These are phyloP conservation scores for Gephyroberyx darwinii DNA, from an alignment of 2,797 vertebrate genomes.

Conservation along the genomic window DNA sequence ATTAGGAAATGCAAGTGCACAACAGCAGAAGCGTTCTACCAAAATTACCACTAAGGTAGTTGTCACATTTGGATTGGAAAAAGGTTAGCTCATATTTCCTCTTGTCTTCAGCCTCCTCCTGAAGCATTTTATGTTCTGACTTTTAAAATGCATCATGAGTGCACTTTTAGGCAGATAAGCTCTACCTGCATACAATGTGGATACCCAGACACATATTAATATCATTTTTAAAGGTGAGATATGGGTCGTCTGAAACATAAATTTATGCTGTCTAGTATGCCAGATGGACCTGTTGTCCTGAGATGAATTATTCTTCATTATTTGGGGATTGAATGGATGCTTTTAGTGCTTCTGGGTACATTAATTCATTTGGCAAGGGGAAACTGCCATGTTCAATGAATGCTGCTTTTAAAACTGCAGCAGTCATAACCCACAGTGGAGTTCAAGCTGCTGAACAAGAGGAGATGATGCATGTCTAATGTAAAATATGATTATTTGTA, in stretches of 20 bases:
- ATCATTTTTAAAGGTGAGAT: slow-evolving; percentile 35
- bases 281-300: slow-evolving; percentile 55
- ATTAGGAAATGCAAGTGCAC: no score
- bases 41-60: slow-evolving; percentile 1
- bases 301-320: slow-evolving; percentile 68
- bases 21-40: not conserved
- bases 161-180: slow-evolving; percentile 48
- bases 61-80: not conserved
- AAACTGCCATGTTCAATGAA: slow-evolving; percentile 18
- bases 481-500: slow-evolving; percentile 49
- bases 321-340: slow-evolving; percentile 52
- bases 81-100: not conserved
- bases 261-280: slow-evolving; percentile 47
- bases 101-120: not conserved
- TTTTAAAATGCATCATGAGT: slow-evolving; percentile 4
- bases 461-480: slow-evolving; percentile 30
- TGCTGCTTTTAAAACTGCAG: slow-evolving; percentile 27
- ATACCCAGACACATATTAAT: slow-evolving; percentile 43
- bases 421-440: slow-evolving; percentile 20
- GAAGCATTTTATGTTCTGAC: slow-evolving; percentile 11
- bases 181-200: slow-evolving; percentile 15
- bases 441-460: slow-evolving; percentile 23
- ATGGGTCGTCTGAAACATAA: slow-evolving; percentile 30
- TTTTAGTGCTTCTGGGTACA: slow-evolving; percentile 66
- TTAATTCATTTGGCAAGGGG: slow-evolving; percentile 54